phyloP scores from a whole-genome alignment of 2,113 vertebrate species.

The Limnothrissa miodon region DNA sequence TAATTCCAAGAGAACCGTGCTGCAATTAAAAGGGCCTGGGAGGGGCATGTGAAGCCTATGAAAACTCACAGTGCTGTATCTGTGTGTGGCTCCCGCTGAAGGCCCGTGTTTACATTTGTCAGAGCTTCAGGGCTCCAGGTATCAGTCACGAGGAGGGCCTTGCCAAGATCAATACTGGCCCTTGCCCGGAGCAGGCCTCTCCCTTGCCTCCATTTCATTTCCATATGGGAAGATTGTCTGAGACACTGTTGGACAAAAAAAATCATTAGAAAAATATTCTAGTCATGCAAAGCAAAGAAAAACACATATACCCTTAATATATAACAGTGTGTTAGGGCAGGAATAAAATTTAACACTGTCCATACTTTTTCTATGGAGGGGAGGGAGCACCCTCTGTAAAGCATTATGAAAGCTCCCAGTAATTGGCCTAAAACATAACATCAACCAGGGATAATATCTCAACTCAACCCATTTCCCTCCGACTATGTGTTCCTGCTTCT shows the following conservation, averaged over 20 bases:
- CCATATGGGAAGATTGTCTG: slow-evolving; percentile 42
- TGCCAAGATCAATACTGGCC: slow-evolving; percentile 47
- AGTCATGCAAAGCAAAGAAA: slow-evolving; percentile 24
- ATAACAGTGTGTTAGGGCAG: slow-evolving; percentile 11
- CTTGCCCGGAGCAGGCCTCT: slow-evolving; percentile 11
- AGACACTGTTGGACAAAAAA: slow-evolving; percentile 26
- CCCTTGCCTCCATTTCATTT: slow-evolving; percentile 36
- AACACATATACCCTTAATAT: slow-evolving; percentile 18
- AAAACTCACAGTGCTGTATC: slow-evolving; percentile 21
- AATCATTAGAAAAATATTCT: slow-evolving; percentile 26
- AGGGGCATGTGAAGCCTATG: background rate
- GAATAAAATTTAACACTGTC: background rate
- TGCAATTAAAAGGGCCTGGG: background rate
- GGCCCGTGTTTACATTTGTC: slow-evolving; percentile 42
- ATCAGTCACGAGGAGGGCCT: slow-evolving; percentile 40
- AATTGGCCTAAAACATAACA: slow-evolving; percentile 22
- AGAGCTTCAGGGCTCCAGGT: slow-evolving; percentile 34
- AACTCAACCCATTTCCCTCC: slow-evolving; percentile 2
- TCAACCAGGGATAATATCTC: slow-evolving; percentile 25
- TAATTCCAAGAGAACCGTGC: background rate
- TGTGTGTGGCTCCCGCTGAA: slow-evolving; percentile 24
- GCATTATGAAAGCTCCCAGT: slow-evolving; percentile 22
- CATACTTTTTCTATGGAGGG: background rate
- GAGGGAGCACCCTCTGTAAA: slow-evolving; percentile 13
- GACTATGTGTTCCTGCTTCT: slow-evolving; percentile 10